Base-by-base conservation (phyloP, 2,797 vertebrate genomes). In the Sorex maritimensis region DNA sequence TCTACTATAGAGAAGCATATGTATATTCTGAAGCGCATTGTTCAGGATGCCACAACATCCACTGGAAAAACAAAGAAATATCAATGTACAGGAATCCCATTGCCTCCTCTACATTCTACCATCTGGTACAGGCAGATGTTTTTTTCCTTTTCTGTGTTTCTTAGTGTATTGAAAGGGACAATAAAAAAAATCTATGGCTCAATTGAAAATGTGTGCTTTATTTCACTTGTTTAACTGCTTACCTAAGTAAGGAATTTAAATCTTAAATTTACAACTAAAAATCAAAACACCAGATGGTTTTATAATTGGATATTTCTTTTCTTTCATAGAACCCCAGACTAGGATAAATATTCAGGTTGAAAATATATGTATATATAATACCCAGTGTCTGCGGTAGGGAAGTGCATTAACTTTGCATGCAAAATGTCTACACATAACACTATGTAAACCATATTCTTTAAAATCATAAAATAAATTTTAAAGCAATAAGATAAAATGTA, bases 271-370 rank as follows among this genome's bases (percentile, higher is more conserved):
- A 95, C 81, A 96, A 81, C 58, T 72, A 85, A 96, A 96, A 97
- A 92, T 84, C 23, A 96, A 96, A 96, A 96, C 82, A 96, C 85
- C 97, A 97, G 96, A 96, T 97, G 97, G 96, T 75, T 88, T 95
- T 88, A 92, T 96, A 97, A 97, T 97, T 97, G 92, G 65, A 90
- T 96, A 90, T 93, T 95, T 88, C 58, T 81, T 77, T 95, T 95
- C 94, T 86, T 46, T 41, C 11, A 82, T 49, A 97, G 74, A 14
- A 91, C 88, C 82, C 23, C 58, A 88, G 38, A 87, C 13, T 85
- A 92, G 95, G 78, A 89, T 68, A 38, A 96, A 30, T 41, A 90
- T 74, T 71, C 8, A 26, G 46, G 34, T 74, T 97, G 94, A 95
- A 95, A 92, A 91, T 73, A 3, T 73, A 5, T 82, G n/a, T 75